Conservation (phyloP, 2,888 invertebrate genomes). For the Rhyacophila evoluta region DNA sequence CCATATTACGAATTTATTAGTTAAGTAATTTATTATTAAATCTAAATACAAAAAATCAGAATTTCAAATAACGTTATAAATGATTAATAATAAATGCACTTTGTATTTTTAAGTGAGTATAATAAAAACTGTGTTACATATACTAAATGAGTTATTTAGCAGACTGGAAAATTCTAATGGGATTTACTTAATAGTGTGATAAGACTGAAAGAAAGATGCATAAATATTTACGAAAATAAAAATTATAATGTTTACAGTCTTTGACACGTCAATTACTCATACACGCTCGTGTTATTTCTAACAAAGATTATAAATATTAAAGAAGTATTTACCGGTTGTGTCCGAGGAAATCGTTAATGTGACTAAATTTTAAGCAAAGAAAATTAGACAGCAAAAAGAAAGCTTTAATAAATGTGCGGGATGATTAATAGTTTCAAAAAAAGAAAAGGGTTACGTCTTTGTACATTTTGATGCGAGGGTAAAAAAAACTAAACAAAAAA, state of each 20-base stretch:
- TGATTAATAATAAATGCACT: no score
- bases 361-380: not conserved
- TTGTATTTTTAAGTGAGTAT: no score
- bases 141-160: not conserved
- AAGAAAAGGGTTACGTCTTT: not conserved
- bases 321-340: not conserved
- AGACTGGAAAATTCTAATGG: not conserved
- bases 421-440: slow-evolving; percentile 25
- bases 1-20: no score
- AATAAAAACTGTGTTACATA: no score
- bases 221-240: not conserved
- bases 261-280: slow-evolving; percentile 25
- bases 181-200: not conserved
- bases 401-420: not conserved
- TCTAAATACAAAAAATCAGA: no score
- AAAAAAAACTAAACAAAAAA: no score
- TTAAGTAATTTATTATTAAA: no score
- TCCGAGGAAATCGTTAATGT: not conserved
- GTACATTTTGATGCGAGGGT: no score
- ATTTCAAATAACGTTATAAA: no score
- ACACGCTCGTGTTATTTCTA: not conserved
- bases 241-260: slow-evolving; percentile 8
- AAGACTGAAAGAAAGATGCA: not conserved
- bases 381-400: not conserved
- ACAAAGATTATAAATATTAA: slow-evolving; percentile 8